Conservation (phyloP, 2,797 vertebrate species). For the Lacerta agilis region DNA sequence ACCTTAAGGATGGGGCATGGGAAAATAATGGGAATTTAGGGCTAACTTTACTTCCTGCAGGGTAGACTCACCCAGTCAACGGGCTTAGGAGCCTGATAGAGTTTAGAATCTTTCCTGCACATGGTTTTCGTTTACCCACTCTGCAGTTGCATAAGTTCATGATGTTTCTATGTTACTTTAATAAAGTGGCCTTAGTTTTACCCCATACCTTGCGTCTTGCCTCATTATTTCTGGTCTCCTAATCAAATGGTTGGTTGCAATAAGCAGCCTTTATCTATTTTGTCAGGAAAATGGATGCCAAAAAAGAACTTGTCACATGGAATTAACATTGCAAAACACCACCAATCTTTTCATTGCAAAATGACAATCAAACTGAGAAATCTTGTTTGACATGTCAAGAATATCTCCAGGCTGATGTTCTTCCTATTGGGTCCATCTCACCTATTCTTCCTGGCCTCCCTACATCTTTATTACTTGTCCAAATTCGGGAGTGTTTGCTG, state of each 20-base stretch:
- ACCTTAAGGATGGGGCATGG: no score
- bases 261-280: slow-evolving; percentile 21
- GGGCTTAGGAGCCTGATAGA: background rate
- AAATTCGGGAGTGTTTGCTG: background rate
- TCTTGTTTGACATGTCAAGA: slow-evolving; percentile 12
- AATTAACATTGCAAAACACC: slow-evolving; percentile 21
- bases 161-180: no score
- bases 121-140: no score
- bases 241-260: background rate
- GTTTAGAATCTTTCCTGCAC: background rate
- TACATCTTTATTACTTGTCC: background rate
- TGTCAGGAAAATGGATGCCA: background rate
- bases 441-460: background rate
- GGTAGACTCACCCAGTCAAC: no score
- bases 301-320: slow-evolving; percentile 10
- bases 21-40: no score
- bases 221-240: no score
- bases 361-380: slow-evolving; percentile 26
- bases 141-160: no score
- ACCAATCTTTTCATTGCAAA: slow-evolving; percentile 19
- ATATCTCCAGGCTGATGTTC: slow-evolving; percentile 20
- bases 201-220: no score
- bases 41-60: no score
- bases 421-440: slow-evolving; percentile 3
- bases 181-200: no score